A percentile compares a stretch with the other conserved stretches of the same genome.
phyloP scores from a whole-genome alignment of 2,797 vertebrate species.

The Gymnothorax javanicus region DNA sequence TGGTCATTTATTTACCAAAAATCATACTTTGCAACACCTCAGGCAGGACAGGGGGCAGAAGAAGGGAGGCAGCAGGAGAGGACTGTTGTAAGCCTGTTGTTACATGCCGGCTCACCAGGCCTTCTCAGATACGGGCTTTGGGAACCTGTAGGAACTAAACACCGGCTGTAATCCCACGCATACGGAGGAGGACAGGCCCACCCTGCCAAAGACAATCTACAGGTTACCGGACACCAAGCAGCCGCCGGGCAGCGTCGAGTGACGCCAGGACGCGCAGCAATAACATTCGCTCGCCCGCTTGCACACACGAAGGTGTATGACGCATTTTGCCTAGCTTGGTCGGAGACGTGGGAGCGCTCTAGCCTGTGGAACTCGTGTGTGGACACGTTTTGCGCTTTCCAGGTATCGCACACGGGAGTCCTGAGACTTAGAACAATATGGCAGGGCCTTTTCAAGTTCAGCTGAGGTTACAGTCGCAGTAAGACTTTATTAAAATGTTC shows the following conservation, averaged over 20 bases:
- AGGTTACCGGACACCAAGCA: not conserved
- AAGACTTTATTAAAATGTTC: not conserved
- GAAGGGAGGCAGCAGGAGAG: not conserved
- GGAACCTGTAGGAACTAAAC: conserved; percentile 41
- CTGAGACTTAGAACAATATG: too few species aligned
- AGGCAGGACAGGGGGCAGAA: not conserved
- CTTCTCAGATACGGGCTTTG: conserved; percentile 40
- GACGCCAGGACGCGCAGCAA: not conserved
- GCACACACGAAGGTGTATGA: not conserved
- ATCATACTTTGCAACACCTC: not conserved
- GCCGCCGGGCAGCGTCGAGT: conserved; percentile 9
- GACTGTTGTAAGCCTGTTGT: conserved; percentile 25
- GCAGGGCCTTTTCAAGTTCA: not conserved
- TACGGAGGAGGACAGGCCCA: conserved; percentile 7
- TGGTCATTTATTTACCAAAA: not conserved
- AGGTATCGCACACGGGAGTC: too few species aligned
- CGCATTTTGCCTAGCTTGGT: not conserved
- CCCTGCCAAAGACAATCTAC: conserved; percentile 12
- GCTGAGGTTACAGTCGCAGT: not conserved
- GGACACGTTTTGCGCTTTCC: too few species aligned
- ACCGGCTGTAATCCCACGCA: conserved; percentile 24
- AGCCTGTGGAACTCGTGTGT: not conserved
- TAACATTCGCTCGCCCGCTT: not conserved
- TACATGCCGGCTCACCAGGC: conserved; percentile 46
- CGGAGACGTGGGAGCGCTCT: not conserved